These are phyloP conservation scores for Latrodectus elegans DNA, from an alignment of 2,888 invertebrate species.

Conservation along the genomic window DNA sequence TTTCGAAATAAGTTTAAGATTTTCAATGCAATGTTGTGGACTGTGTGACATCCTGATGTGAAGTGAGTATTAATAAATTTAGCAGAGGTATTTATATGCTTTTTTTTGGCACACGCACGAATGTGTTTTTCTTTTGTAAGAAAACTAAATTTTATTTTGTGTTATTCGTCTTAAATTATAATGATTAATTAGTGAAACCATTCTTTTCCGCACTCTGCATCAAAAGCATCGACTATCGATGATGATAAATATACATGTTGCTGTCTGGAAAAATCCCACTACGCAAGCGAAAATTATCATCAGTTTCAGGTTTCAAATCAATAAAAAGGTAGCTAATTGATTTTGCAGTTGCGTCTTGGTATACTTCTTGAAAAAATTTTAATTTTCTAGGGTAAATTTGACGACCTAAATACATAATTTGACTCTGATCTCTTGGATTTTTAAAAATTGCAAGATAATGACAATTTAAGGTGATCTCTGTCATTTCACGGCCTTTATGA, in stretches of 20 bases:
- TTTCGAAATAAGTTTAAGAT: constrained; percentile 21
- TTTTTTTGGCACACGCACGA: too few species aligned
- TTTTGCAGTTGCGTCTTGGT: not conserved
- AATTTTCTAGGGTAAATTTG: constrained; percentile 18
- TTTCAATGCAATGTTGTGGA: not conserved
- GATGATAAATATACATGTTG: not conserved
- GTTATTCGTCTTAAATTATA: too few species aligned
- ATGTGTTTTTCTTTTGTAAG: too few species aligned
- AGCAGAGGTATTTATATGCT: too few species aligned
- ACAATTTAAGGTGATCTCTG: constrained; percentile 21
- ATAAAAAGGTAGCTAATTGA: not conserved
- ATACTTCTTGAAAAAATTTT: constrained; percentile 26
- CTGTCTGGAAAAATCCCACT: constrained; percentile 9
- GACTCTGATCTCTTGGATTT: constrained; percentile 13
- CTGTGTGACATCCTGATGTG: not conserved
- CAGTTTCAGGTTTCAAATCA: not conserved
- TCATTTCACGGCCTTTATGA: constrained; percentile 24
- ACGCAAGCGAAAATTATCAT: not conserved
- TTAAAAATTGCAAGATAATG: constrained; percentile 25
- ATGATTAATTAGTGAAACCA: too few species aligned
- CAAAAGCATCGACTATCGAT: not conserved
- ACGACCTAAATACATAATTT: constrained; percentile 12
- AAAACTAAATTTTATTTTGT: too few species aligned
- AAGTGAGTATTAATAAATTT: not conserved
- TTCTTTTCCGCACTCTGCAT: too few species aligned